Base-by-base conservation (phyloP, 2,888 invertebrate genomes). In the Osedax frankpressi region DNA sequence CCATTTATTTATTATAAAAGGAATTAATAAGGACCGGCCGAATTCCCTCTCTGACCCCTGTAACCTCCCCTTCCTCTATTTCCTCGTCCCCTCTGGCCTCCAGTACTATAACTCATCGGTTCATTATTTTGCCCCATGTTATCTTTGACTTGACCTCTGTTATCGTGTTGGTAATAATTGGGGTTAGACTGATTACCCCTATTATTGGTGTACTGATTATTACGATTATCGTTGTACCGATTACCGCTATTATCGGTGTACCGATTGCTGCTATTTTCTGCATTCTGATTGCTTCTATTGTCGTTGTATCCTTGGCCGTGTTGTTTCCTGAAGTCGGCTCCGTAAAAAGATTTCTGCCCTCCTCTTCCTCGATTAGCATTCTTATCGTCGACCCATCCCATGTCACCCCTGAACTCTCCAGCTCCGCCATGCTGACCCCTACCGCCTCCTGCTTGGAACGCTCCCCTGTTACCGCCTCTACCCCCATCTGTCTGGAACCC, bases 361-460 rank as follows among this genome's bases (percentile, higher is more conserved):
- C 25, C 69, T 30, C 28, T 25, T 2, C 25, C 25, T 25, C 29
- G 28, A 30, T 69, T 69, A 2, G 25, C 25, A 1, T 30, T 24
- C 25, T 19, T 30, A 19, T 28, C 14, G 11, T 26, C 30, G 14
- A 28, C 25, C 74, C 63, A 63, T 25, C 59, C 26, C 28, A 24
- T 26, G 28, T 59, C 70, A 14, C 72, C 72, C 19, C 72, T 72
- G 60, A 67, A 70, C 30, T 74, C 75, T 28, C 76, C 73, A 14
- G 71, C 25, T n/a, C 75, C 70, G 6, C 44, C 44, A 19, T 44
- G 44, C 19, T 44, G 44, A 44, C 44, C 44, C 19, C 44, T 19
- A 19, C 44, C 11, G 59, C 44, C 60, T 28, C 29, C 75, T 25
- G 60, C 14, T 24, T 70, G 44, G 11, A 71, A 63, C 3, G 74